Evolutionary conservation across 2,113 vertebrate genomes (phyloP).

Genomic region (Clarias magur): DNA sequence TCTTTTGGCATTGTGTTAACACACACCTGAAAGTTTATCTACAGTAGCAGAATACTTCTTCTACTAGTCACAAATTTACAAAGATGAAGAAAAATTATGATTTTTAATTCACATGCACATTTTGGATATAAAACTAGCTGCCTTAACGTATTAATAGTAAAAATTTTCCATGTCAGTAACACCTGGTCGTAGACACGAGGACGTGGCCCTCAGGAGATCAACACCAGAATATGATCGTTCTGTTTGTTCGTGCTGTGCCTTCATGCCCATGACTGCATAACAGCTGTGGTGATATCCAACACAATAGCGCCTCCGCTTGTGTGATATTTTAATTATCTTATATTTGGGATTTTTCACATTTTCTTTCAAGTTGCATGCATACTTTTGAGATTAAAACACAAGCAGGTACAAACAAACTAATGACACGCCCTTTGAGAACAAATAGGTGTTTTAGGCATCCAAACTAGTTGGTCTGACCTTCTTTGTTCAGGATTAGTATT

Average conservation of each 20-base stretch:
- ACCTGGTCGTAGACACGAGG: background rate
- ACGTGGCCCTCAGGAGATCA: no score
- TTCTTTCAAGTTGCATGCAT: background rate
- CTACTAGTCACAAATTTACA: background rate
- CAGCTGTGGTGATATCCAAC: no score
- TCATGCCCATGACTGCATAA: no score
- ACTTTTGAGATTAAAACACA: background rate
- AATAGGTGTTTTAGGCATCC: background rate
- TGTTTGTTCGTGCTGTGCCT: no score
- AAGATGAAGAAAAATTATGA: background rate
- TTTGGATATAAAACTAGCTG: background rate
- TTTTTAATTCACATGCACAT: background rate
- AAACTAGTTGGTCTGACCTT: background rate
- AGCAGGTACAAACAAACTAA: background rate
- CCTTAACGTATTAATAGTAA: no score
- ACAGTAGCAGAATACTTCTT: background rate
- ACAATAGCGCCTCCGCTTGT: no score
- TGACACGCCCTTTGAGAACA: background rate
- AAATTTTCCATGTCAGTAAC: background rate
- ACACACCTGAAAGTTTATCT: no score
- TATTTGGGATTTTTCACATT: background rate
- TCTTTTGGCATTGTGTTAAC: no score
- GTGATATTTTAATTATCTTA: background rate
- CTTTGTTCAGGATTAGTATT: slow-evolving; percentile 46
- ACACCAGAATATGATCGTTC: no score